A percentile compares a stretch with the other conserved stretches of the same genome.
Conservation (phyloP, 2,113 vertebrate species). For the Conger conger region DNA sequence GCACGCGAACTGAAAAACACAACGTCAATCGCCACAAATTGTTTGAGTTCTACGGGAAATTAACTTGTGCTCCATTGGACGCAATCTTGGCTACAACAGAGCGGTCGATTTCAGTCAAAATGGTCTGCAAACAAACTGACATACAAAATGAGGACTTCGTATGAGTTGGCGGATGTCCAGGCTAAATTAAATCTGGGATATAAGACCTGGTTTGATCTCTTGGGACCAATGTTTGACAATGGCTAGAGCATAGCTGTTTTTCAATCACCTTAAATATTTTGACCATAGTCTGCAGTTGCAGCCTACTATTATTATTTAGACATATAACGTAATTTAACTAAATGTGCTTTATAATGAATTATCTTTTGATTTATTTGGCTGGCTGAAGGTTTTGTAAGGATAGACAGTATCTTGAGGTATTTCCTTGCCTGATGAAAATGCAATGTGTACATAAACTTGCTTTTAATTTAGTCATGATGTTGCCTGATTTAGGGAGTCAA, state of each 20-base stretch:
- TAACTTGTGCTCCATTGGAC: neutral
- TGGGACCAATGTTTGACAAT: neutral
- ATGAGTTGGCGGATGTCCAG: neutral
- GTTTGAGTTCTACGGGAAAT: neutral
- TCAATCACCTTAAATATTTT: neutral
- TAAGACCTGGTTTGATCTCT: neutral
- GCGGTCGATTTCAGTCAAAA: neutral
- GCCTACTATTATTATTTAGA: neutral
- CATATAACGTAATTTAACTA: neutral
- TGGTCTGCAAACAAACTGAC: neutral
- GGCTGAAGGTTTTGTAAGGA: neutral
- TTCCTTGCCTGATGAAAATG: neutral
- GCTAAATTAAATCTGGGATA: neutral
- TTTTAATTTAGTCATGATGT: neutral
- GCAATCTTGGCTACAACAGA: neutral
- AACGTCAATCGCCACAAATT: neutral
- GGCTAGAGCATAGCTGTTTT: neutral
- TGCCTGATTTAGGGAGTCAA: neutral
- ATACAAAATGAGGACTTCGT: neutral
- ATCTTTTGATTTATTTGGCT: neutral
- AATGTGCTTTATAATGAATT: neutral
- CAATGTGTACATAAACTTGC: neutral
- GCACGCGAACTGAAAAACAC: neutral
- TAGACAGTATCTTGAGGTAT: neutral
- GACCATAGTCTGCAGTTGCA: neutral